Conservation (phyloP, 2,797 vertebrate genomes). For the Smutsia gigantea region DNA sequence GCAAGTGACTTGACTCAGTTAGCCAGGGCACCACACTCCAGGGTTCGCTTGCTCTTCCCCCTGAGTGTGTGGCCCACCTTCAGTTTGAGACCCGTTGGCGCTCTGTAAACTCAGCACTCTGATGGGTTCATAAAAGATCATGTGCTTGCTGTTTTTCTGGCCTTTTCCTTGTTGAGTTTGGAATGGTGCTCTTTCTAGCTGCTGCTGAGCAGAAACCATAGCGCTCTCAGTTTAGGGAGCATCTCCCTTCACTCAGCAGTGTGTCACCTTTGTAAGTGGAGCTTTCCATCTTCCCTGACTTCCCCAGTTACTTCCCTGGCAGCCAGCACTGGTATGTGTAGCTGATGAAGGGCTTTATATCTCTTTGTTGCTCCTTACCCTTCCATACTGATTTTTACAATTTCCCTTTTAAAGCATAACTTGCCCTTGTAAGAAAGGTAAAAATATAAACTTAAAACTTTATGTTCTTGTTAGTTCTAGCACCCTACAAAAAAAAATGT, state of each 20-base stretch:
- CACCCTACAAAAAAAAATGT: background rate
- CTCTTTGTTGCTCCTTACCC: background rate
- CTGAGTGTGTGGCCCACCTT: background rate
- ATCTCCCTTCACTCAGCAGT: no score
- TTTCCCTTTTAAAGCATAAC: background rate
- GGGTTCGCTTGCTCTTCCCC: background rate
- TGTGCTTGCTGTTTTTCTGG: background rate
- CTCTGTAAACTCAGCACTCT: background rate
- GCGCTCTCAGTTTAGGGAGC: background rate
- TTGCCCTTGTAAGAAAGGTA: background rate
- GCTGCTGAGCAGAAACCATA: background rate
- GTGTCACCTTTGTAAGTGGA: background rate
- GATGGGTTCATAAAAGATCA: background rate
- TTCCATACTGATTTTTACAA: background rate
- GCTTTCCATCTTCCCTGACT: background rate
- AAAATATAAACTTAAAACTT: background rate
- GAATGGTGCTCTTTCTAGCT: background rate
- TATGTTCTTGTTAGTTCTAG: background rate
- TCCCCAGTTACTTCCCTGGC: background rate
- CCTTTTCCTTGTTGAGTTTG: background rate
- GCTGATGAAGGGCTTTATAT: background rate
- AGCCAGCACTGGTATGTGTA: rapidly evolving
- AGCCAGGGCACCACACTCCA: background rate
- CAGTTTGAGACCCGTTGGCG: background rate
- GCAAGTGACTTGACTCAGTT: rapidly evolving